Evolutionary conservation across 2,888 invertebrate genomes (phyloP).

Genomic region (Helicoverpa assulta): DNA sequence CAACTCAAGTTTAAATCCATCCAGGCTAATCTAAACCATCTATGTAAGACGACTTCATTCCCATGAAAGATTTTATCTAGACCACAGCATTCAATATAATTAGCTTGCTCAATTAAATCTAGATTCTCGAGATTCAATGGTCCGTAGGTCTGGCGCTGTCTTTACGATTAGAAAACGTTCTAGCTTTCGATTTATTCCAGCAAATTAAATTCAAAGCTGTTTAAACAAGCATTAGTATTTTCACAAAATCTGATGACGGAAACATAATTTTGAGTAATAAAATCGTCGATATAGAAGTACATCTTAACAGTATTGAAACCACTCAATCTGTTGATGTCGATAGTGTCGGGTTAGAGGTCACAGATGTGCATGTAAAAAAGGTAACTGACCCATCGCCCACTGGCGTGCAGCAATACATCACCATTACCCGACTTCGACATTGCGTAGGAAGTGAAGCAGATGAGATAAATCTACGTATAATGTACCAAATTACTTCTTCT

Average conservation of each 20-base stretch:
- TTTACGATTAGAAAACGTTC: conserved; percentile 49
- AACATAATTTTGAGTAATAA: conserved; percentile 9
- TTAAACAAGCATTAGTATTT: background rate
- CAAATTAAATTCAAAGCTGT: conserved; percentile 6
- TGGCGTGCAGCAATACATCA: conserved; percentile 39
- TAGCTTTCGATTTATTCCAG: conserved; percentile 38
- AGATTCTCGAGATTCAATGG: conserved; percentile 66
- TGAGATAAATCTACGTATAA: conserved; percentile 55
- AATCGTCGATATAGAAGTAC: background rate
- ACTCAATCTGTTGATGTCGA: conserved; percentile 36
- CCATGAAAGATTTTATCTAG: conserved; percentile 71
- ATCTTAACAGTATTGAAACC: conserved; percentile 20
- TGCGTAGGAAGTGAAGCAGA: conserved; percentile 54
- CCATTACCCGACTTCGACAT: conserved; percentile 51
- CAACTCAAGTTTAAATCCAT: conserved; percentile 46
- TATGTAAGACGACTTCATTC: conserved; percentile 68
- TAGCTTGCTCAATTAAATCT: conserved; percentile 80
- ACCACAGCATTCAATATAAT: conserved; percentile 76
- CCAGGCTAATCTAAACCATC: conserved; percentile 51
- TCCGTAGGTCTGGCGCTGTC: conserved; percentile 25
- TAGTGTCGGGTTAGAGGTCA: conserved; percentile 51
- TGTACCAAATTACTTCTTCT: conserved; percentile 46
- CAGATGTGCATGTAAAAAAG: conserved; percentile 53
- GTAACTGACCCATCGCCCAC: conserved; percentile 58
- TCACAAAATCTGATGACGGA: conserved; percentile 6